phyloP scores from a whole-genome alignment of 1,140 invertebrate species.

The Drosophila eugracilis region DNA sequence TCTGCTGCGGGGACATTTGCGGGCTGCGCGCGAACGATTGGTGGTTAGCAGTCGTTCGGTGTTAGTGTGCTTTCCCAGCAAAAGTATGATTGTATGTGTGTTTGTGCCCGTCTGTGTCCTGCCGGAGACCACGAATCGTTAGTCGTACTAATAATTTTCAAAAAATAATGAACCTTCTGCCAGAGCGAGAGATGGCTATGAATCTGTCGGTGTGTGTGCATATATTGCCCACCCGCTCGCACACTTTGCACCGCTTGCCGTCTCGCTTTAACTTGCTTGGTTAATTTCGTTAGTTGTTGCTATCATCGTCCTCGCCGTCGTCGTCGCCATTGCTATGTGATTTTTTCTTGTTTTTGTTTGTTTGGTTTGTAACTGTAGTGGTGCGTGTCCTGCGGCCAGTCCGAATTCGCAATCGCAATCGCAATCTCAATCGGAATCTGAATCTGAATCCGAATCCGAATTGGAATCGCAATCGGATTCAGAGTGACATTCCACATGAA shows the following conservation, averaged over 20 bases:
- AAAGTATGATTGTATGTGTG: constrained; percentile 11
- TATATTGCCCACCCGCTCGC: constrained; percentile 39
- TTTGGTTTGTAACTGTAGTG: background rate
- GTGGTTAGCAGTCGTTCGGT: constrained; percentile 58
- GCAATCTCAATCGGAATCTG: background rate
- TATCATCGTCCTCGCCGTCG: no score
- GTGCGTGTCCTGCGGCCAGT: constrained; percentile 12
- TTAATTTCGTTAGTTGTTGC: constrained; percentile 78
- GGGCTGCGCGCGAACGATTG: constrained; percentile 80
- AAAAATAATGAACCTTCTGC: constrained; percentile 74
- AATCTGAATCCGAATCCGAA: background rate
- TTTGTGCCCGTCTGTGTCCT: constrained; percentile 20
- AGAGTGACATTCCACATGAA: background rate
- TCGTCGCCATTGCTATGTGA: constrained; percentile 39
- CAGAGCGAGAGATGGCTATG: constrained; percentile 5
- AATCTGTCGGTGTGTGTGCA: background rate
- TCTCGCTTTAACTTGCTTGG: constrained; percentile 79
- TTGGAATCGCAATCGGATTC: background rate
- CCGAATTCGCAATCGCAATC: background rate
- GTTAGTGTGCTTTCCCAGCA: constrained; percentile 7
- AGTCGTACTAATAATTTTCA: constrained; percentile 83
- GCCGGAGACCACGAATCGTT: constrained; percentile 80
- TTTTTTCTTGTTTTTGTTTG: background rate
- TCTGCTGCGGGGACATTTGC: constrained; percentile 64
- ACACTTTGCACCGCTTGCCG: constrained; percentile 37